A percentile compares a stretch with the other conserved stretches of the same genome.
phyloP scores from a whole-genome alignment of 2,113 vertebrate species.

The Apteryx owenii region DNA sequence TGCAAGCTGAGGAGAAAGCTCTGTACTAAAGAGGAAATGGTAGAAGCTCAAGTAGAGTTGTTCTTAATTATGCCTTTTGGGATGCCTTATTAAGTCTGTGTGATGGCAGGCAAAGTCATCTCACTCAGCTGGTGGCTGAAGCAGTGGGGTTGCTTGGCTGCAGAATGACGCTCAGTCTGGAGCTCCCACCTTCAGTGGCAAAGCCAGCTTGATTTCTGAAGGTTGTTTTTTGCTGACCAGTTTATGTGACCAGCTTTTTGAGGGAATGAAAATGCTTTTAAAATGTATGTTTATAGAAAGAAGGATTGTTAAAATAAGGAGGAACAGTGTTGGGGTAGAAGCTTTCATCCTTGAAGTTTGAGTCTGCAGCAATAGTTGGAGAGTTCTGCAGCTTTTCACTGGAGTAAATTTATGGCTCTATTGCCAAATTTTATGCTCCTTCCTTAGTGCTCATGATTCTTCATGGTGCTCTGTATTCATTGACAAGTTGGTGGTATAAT shows the following conservation, averaged over 20 bases:
- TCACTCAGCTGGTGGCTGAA: neutral
- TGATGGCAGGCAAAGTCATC: neutral
- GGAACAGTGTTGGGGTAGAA: neutral
- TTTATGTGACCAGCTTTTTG: neutral
- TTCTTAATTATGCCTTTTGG: neutral
- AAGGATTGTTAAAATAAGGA: neutral
- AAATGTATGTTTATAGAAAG: neutral
- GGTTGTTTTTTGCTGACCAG: neutral
- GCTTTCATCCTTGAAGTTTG: neutral
- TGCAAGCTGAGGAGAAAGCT: neutral
- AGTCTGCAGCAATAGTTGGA: neutral
- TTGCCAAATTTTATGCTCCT: neutral
- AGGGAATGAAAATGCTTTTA: neutral
- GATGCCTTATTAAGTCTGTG: neutral
- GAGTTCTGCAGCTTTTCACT: neutral
- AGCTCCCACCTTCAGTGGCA: neutral
- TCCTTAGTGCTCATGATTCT: neutral
- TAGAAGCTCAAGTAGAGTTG: neutral
- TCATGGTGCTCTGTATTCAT: neutral
- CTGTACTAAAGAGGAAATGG: neutral
- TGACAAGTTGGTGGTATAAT: neutral
- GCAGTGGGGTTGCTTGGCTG: rapidly evolving
- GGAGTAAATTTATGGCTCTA: neutral
- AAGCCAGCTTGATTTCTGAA: neutral
- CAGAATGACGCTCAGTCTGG: neutral